phyloP scores from a whole-genome alignment of 2,113 vertebrate species.

The Lontra canadensis region DNA sequence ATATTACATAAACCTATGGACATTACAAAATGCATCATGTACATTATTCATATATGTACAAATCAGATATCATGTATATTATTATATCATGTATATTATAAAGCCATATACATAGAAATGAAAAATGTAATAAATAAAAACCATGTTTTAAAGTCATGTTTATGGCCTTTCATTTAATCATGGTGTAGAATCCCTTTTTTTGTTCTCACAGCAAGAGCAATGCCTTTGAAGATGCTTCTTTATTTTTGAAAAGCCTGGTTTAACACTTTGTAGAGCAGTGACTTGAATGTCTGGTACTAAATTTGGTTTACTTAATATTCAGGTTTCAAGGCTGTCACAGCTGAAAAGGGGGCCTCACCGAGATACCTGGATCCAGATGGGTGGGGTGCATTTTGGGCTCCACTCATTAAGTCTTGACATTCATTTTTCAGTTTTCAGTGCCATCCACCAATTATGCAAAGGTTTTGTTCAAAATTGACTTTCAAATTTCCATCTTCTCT shows the following conservation, averaged over 20 bases:
- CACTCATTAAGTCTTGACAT: conserved; percentile 45
- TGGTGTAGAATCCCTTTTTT: background rate
- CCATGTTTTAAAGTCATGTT: background rate
- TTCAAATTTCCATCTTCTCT: conserved; percentile 60
- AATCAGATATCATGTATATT: background rate
- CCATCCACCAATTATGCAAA: conserved; percentile 62
- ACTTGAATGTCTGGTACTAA: conserved; percentile 28
- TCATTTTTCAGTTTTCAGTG: conserved; percentile 47
- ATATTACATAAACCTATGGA: background rate
- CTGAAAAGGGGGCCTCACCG: background rate
- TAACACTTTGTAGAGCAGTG: background rate
- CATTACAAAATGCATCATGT: background rate
- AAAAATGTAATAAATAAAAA: background rate
- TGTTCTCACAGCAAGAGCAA: background rate
- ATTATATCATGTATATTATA: background rate
- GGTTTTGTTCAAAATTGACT: conserved; percentile 64
- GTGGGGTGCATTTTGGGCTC: background rate
- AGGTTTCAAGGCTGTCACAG: conserved; percentile 37
- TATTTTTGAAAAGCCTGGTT: conserved; percentile 53
- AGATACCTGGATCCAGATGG: conserved; percentile 9
- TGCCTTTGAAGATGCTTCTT: background rate
- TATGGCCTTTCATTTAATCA: conserved; percentile 29
- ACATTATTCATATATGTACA: background rate
- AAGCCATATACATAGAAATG: background rate
- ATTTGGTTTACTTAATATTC: conserved; percentile 27